Conservation (phyloP, 2,797 vertebrate species). For the Tragopan temminckii region DNA sequence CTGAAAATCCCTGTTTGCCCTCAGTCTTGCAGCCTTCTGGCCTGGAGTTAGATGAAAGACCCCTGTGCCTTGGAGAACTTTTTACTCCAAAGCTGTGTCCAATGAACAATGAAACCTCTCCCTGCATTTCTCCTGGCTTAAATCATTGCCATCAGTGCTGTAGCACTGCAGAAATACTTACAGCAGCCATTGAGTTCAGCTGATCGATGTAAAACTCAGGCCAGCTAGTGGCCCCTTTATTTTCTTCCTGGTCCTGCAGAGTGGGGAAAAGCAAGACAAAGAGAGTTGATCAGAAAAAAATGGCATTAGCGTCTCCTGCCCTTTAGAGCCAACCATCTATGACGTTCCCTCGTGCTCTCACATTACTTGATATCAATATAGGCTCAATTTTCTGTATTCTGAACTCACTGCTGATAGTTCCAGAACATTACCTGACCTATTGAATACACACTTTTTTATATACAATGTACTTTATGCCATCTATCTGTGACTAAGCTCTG, state of each 20-base stretch:
- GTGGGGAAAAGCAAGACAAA: neutral
- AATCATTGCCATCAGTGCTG: neutral
- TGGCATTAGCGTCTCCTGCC: neutral
- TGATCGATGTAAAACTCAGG: constrained; percentile 99
- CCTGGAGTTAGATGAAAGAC: accelerated
- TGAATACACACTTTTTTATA: neutral
- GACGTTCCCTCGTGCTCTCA: neutral
- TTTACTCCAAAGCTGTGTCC: neutral
- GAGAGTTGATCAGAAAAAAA: constrained; percentile 30
- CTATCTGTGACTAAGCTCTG: neutral
- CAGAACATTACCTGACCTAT: neutral
- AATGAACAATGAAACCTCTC: neutral
- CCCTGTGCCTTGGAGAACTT: neutral
- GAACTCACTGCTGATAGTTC: neutral
- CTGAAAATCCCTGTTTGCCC: neutral
- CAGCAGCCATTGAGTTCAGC: constrained; percentile 98
- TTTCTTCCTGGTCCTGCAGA: constrained; percentile 96
- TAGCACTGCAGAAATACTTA: constrained; percentile 83
- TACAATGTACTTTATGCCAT: neutral
- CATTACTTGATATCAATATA: neutral
- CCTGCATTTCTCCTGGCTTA: neutral
- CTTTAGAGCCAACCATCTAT: neutral
- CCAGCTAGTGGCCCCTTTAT: constrained; percentile 98
- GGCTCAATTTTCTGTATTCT: neutral
- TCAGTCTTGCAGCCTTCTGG: neutral